Evolutionary conservation across 30 jellyfish, hydroid and myxozoan genomes (phyloP).

Genomic region (Turritopsis rubra): DNA sequence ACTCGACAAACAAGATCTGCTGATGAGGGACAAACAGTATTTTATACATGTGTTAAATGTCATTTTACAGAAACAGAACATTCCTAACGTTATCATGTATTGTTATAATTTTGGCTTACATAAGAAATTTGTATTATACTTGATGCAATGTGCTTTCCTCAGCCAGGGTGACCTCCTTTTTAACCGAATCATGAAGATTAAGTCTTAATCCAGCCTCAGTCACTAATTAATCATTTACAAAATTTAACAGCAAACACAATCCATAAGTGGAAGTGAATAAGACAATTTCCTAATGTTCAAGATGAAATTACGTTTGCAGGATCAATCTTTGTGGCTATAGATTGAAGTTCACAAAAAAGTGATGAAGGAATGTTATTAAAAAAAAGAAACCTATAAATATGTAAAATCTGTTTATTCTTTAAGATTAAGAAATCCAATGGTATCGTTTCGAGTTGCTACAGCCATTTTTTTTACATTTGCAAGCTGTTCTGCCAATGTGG

Average conservation of each 20-base stretch:
- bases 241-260: no score
- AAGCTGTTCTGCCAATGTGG: conserved; percentile 74
- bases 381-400: not conserved
- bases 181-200: no score
- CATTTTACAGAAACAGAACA: conserved; percentile 84
- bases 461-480: conserved; percentile 48
- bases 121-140: no score
- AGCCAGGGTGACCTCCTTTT: no score
- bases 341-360: not conserved
- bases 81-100: conserved; percentile 38
- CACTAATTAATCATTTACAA: no score
- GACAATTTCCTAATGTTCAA: no score
- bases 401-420: not conserved
- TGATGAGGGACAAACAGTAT: conserved; percentile 99
- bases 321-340: no score
- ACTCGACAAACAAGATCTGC: conserved; percentile 98
- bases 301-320: no score
- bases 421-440: not conserved
- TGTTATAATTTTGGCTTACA: not conserved
- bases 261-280: no score
- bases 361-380: not conserved
- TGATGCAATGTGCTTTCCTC: no score
- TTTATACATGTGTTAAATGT: conserved; percentile 85
- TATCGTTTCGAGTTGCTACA: conserved; percentile 1
- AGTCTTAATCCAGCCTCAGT: no score